Conservation (phyloP, 2,113 vertebrate species). For the Thomomys bottae region DNA sequence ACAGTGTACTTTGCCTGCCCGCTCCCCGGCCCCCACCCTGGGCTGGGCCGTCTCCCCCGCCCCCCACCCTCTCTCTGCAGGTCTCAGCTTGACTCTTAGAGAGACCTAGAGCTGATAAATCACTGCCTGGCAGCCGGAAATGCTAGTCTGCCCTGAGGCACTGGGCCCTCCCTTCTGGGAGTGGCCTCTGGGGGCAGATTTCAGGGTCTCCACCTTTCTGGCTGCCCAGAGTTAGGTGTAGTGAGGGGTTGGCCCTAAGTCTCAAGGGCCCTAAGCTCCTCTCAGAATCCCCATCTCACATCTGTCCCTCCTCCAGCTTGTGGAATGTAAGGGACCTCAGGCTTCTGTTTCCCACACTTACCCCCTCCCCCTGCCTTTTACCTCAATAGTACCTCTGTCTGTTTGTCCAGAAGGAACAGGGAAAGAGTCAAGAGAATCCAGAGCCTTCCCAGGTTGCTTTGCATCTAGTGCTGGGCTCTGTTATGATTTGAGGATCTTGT, state of each 20-base stretch:
- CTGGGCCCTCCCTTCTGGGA: not conserved
- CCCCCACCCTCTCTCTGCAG: conserved; percentile 30
- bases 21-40: not conserved
- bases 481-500: not conserved
- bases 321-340: not conserved
- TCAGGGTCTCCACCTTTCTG: not conserved
- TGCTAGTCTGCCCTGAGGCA: not conserved
- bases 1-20: not conserved
- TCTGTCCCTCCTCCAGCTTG: not conserved
- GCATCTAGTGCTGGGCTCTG: not conserved
- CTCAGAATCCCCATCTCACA: too few species aligned
- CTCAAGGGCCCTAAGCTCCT: too few species aligned
- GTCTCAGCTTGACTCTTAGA: conserved; percentile 58
- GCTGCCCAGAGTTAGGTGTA: not conserved
- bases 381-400: not conserved
- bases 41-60: not conserved
- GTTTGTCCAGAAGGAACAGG: not conserved
- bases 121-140: conserved; percentile 44
- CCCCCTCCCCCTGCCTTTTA: too few species aligned
- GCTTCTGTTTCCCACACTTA: not conserved
- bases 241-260: too few species aligned
- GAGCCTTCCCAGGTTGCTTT: not conserved
- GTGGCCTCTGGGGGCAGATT: not conserved
- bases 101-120: conserved; percentile 51
- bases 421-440: not conserved